phyloP scores from a whole-genome alignment of 2,113 vertebrate species.

The Oceanites oceanicus region DNA sequence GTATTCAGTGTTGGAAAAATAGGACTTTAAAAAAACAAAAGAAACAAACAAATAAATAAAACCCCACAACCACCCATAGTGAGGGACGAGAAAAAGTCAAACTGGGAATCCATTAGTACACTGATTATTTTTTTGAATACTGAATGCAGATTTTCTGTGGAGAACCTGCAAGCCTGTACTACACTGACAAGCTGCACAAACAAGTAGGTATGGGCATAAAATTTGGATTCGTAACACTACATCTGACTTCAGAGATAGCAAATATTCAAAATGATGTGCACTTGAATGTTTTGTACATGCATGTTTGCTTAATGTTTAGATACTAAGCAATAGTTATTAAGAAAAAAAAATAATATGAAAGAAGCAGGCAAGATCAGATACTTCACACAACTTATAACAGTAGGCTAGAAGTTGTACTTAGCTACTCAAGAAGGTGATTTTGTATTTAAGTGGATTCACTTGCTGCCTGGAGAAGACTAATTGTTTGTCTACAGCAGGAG shows the following conservation, averaged over 20 bases:
- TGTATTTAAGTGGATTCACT: neutral
- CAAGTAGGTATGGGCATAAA: neutral
- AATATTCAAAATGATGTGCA: neutral
- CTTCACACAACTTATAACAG: neutral
- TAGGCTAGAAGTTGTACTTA: neutral
- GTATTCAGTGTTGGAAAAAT: neutral
- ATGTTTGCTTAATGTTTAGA: neutral
- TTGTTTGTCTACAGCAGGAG: neutral
- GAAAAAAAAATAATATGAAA: neutral
- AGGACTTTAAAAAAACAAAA: neutral
- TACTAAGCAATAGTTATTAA: neutral
- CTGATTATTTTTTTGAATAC: neutral
- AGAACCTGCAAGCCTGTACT: neutral
- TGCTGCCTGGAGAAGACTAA: neutral
- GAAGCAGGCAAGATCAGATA: neutral
- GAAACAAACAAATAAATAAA: neutral
- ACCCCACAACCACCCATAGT: no score
- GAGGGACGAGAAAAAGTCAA: neutral
- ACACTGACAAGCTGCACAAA: neutral
- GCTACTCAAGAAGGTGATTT: neutral
- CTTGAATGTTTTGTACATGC: neutral
- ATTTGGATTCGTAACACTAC: neutral
- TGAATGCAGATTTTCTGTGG: neutral
- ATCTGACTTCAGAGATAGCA: neutral
- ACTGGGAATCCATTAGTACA: neutral